Evolutionary conservation across 2,113 vertebrate species (phyloP).

Genomic region (Bambusicola thoracicus): DNA sequence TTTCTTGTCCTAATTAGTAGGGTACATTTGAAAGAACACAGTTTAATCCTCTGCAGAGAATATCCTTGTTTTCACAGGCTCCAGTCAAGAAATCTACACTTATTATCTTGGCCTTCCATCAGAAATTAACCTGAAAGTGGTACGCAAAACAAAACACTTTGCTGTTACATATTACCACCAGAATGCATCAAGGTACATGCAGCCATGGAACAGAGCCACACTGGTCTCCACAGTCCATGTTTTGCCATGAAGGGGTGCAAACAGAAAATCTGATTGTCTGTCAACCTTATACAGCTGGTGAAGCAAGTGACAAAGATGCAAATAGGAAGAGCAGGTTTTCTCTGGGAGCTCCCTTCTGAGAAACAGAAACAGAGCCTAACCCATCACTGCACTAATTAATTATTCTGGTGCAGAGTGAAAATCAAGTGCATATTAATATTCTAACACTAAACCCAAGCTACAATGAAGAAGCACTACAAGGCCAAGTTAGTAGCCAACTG

Average conservation of each 20-base stretch:
- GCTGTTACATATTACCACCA: accelerated
- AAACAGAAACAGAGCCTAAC: not conserved
- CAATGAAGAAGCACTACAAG: not conserved
- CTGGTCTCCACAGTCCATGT: accelerated
- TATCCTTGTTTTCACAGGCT: not conserved
- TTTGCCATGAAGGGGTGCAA: not conserved
- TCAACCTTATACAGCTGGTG: not conserved
- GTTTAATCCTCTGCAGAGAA: not conserved
- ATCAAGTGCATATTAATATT: not conserved
- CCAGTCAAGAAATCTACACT: not conserved
- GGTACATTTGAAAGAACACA: not conserved
- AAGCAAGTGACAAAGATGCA: not conserved
- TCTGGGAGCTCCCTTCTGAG: not conserved
- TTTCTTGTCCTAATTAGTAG: not conserved
- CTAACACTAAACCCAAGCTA: not conserved
- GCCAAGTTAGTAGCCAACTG: not conserved
- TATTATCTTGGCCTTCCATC: not conserved
- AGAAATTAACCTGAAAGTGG: not conserved
- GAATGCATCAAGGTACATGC: not conserved
- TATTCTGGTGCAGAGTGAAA: not conserved
- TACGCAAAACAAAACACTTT: not conserved
- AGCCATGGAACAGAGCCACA: not conserved
- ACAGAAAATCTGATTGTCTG: not conserved
- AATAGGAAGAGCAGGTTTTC: not conserved
- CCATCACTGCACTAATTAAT: not conserved